Conservation (phyloP, 2,797 vertebrate genomes). For the Gymnocypris eckloni region DNA sequence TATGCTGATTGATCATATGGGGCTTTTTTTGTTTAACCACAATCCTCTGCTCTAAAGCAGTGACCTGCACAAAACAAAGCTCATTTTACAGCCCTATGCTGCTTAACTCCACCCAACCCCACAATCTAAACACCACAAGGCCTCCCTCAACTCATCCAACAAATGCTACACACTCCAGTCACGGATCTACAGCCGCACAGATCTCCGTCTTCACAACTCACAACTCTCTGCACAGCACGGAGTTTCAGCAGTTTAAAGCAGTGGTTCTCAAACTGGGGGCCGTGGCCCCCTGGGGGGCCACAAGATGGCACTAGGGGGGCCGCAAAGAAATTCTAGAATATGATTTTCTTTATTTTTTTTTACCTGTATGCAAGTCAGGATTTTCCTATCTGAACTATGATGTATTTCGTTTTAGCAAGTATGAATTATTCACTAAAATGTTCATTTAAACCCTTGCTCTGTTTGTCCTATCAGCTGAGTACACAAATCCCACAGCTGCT, state of each 20-base stretch:
- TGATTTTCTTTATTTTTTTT: too few relatives aligned
- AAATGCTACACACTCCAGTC: constrained; percentile 45
- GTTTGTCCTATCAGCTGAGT: constrained; percentile 59
- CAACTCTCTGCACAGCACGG: constrained; percentile 7
- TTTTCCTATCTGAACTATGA: too few relatives aligned
- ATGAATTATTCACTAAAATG: background rate
- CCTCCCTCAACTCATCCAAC: constrained; percentile 48
- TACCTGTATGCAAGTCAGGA: too few relatives aligned
- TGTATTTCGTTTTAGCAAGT: background rate
- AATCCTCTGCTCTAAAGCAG: constrained; percentile 59
- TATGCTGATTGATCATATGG: constrained; percentile 59
- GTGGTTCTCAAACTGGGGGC: too few relatives aligned
- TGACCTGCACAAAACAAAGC: constrained; percentile 68
- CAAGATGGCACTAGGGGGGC: too few relatives aligned
- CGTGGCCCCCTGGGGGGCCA: too few relatives aligned
- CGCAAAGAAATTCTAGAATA: too few relatives aligned
- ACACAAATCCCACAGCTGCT: constrained; percentile 59
- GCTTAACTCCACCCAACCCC: constrained; percentile 62
- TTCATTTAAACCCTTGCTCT: constrained; percentile 50
- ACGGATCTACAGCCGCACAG: constrained; percentile 3
- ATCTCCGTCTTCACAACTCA: constrained; percentile 25
- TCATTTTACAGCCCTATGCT: constrained; percentile 60
- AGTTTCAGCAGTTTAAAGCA: constrained; percentile 14
- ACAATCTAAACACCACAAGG: constrained; percentile 59
- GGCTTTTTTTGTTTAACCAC: constrained; percentile 57